A percentile compares a stretch with the other conserved stretches of the same genome.
These are phyloP conservation scores for Tinamus guttatus DNA, from an alignment of 2,113 vertebrate genomes.

Conservation along the genomic window DNA sequence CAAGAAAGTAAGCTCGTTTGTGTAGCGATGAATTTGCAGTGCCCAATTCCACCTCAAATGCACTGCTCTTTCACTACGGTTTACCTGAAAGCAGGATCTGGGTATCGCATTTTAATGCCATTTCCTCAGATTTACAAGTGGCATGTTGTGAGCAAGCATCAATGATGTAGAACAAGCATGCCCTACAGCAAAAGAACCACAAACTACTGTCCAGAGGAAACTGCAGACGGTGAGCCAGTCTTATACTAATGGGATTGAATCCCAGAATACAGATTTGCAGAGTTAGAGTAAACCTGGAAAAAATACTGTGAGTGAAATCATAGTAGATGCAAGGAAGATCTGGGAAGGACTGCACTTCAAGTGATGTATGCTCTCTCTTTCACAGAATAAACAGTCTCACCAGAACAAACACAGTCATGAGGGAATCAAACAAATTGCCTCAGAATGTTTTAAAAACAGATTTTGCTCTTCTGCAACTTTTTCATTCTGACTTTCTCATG, in stretches of 20 bases:
- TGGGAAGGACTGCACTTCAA: background rate
- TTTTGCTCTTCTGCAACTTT: background rate
- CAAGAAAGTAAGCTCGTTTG: background rate
- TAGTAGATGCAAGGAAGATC: background rate
- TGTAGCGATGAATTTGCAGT: background rate
- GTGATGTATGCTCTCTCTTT: background rate
- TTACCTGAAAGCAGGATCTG: background rate
- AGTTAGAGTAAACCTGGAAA: background rate
- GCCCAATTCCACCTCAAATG: background rate
- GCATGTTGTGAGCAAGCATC: fast-evolving
- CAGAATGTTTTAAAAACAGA: background rate
- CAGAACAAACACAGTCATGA: background rate
- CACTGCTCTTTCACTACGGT: background rate
- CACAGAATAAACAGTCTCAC: background rate
- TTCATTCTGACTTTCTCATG: background rate
- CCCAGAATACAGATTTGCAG: background rate
- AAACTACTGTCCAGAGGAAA: background rate
- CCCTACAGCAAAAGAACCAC: background rate
- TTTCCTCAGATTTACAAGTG: background rate
- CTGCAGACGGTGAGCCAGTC: background rate
- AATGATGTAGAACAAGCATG: background rate
- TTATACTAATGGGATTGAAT: background rate
- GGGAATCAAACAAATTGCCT: background rate
- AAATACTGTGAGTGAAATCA: background rate
- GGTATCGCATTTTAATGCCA: no score